Base-by-base conservation (phyloP, 1,140 invertebrate species). In the Phymorhynchus buccinoides region DNA sequence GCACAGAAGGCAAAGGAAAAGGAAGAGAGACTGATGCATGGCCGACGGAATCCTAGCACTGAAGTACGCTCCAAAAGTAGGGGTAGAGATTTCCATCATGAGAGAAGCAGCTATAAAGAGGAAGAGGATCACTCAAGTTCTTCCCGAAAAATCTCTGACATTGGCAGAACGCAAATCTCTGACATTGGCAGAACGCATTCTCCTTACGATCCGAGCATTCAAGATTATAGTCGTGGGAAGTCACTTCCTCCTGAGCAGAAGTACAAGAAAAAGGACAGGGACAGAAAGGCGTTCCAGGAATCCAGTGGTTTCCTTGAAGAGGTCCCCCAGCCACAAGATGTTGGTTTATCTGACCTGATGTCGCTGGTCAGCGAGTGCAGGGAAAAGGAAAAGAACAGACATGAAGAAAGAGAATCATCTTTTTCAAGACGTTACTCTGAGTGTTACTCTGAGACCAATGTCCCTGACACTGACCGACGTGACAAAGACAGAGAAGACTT, bases 1-100 rank as follows among this genome's bases (percentile, higher is more conserved):
- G 83, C 39, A 37, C n/a, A 18, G 62, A 82, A 81, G 75, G 84
- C 52, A 37, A 80, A 81, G 82, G 85, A 86, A 84, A 79, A 77
- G 42, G 80, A 71, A 68, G 68, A 86, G 56, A 37, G 79, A 84
- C 52, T 37, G 6, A 30, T 62, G 35, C 48, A 42, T 2, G 30
- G 41, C n/a, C 42, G 77, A 27, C n/a, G 32, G 18, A 41, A 39
- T 75, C 73, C 37, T 3, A 41, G 73, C 37, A 41, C 6, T 27
- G 44, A 79, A 48, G 44, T 35, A 52, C 22, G 32, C 3, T 14
- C 42, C 4, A 52, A 44, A 52, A 44, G n/a, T 27, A 79, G 42
- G 3, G 16, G 4, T 27, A 39, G 73, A 27, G 37, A 41, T 6
- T 37, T 41, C 37, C 41, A 22, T 30, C n/a, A 18, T n/a, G 41